Conservation (phyloP, 1,140 invertebrate species). For the Macrotrachela quadricornifera region DNA sequence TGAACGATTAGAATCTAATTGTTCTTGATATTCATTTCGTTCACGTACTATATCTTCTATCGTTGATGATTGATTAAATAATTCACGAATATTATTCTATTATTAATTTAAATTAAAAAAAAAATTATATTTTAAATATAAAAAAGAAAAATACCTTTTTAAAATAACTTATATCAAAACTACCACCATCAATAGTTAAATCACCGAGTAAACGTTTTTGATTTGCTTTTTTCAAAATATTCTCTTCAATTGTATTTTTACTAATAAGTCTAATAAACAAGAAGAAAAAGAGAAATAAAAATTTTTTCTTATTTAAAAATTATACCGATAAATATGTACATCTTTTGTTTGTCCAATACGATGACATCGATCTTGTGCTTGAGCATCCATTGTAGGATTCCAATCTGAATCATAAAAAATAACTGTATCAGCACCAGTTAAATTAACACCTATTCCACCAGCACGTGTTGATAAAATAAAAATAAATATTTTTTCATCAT, state of each 20-base stretch:
- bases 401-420: slow-evolving; percentile 99
- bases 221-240: slow-evolving; percentile 94
- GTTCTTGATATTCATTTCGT: not conserved
- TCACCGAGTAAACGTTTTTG: slow-evolving; percentile 86
- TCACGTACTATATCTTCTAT: not conserved
- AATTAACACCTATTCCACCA: slow-evolving; percentile 90
- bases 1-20: not conserved
- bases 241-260: slow-evolving; percentile 91
- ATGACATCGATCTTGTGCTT: slow-evolving; percentile 88
- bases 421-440: slow-evolving; percentile 95
- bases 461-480: slow-evolving; percentile 94
- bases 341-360: slow-evolving; percentile 95
- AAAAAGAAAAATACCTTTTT: no score
- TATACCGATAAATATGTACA: slow-evolving; percentile 69
- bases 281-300: no score
- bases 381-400: slow-evolving; percentile 99
- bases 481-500: slow-evolving; percentile 74
- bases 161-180: slow-evolving; percentile 92
- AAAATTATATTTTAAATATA: no score
- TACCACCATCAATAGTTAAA: slow-evolving; percentile 91
- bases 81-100: slow-evolving; percentile 72
- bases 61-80: slow-evolving; percentile 44
- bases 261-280: slow-evolving; percentile 50
- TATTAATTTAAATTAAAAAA: no score
- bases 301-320: no score